Evolutionary conservation across 2,888 invertebrate species (phyloP).

Genomic region (Agapostemon virescens): DNA sequence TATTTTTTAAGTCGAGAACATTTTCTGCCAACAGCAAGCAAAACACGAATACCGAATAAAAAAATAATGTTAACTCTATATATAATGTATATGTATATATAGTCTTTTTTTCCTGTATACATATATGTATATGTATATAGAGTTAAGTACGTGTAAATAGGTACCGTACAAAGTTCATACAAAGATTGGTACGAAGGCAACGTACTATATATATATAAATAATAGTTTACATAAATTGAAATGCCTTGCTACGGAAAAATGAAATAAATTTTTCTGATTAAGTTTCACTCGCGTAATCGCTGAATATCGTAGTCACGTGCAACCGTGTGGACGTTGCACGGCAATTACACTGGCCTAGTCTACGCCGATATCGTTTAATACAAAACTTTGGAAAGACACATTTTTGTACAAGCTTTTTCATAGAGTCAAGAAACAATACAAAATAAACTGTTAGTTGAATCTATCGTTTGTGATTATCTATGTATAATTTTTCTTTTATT

Average conservation of each 20-base stretch:
- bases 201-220: conserved; percentile 14
- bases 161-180: conserved; percentile 18
- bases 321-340: conserved; percentile 17
- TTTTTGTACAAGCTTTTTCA: conserved; percentile 53
- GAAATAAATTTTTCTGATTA: conserved; percentile 30
- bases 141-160: conserved; percentile 27
- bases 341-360: conserved; percentile 54
- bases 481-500: conserved; percentile 13
- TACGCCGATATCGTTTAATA: conserved; percentile 28
- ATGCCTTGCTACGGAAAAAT: conserved; percentile 48
- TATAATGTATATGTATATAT: neutral
- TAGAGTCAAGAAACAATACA: conserved; percentile 13
- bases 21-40: conserved; percentile 40
- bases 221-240: conserved; percentile 39
- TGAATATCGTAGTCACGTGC: conserved; percentile 17
- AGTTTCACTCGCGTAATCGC: conserved; percentile 16
- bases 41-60: conserved; percentile 11
- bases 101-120: neutral
- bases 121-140: conserved; percentile 20
- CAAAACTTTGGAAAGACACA: conserved; percentile 20
- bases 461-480: conserved; percentile 20
- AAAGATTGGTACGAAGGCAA: conserved; percentile 10
- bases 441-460: conserved; percentile 23
- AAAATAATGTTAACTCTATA: conserved; percentile 7
- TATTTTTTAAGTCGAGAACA: conserved; percentile 47